phyloP scores from a whole-genome alignment of 2,797 vertebrate species.

The Aselliscus stoliczkanus region DNA sequence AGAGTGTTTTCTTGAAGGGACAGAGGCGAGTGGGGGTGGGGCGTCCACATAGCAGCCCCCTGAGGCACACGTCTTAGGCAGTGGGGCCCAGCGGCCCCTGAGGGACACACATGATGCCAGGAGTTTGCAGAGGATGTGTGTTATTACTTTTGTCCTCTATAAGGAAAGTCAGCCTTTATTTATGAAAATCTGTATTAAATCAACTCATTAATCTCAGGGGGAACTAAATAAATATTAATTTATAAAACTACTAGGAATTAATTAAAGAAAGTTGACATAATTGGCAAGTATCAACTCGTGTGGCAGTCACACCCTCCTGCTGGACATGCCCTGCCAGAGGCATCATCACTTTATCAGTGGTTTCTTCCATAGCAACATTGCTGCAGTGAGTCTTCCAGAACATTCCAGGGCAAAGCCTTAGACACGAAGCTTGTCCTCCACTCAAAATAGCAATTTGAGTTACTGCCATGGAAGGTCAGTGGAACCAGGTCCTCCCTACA shows the following conservation, averaged over 20 bases:
- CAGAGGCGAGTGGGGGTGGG: no score
- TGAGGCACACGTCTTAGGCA: fast-evolving
- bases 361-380: not conserved
- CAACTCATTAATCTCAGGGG: not conserved
- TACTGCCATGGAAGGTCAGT: not conserved
- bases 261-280: not conserved
- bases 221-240: not conserved
- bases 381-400: not conserved
- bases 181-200: not conserved
- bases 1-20: not conserved
- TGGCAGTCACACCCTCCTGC: not conserved
- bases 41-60: not conserved
- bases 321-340: not conserved
- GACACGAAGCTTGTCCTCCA: not conserved
- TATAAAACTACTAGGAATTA: not conserved
- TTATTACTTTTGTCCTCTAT: not conserved
- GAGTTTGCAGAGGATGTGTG: not conserved
- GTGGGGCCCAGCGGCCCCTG: fast-evolving
- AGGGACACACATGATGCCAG: not conserved
- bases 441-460: not conserved
- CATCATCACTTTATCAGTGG: not conserved
- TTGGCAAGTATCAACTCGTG: not conserved
- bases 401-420: not conserved
- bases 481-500: not conserved
- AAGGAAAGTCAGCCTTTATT: not conserved